Percentiles rank a stretch among this genome's conserved stretches.
Evolutionary conservation across 2,888 invertebrate species (phyloP).

Genomic region (Cheilosia variabilis): DNA sequence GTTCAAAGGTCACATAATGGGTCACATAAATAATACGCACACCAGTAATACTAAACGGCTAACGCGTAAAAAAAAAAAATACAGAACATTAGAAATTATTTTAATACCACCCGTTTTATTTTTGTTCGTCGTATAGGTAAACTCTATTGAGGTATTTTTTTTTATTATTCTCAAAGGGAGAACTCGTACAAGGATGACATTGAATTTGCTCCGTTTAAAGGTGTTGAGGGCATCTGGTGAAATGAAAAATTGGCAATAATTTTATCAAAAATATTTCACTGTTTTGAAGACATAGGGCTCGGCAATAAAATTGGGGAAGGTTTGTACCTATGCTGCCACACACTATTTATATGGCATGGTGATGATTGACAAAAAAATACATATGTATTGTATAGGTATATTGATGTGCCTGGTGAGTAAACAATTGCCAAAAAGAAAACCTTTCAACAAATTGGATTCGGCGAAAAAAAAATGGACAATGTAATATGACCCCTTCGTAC

Average conservation of each 20-base stretch:
- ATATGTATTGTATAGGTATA: too few relatives aligned
- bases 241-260: too few relatives aligned
- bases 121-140: too few relatives aligned
- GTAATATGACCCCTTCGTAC: constrained; percentile 9
- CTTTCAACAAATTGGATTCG: constrained; percentile 1
- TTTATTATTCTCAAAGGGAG: too few relatives aligned
- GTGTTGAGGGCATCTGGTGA: too few relatives aligned
- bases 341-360: constrained; percentile 9
- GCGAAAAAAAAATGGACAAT: background rate
- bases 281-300: background rate
- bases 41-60: background rate
- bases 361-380: constrained; percentile 13
- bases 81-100: too few relatives aligned
- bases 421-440: constrained; percentile 5
- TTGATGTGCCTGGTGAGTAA: background rate
- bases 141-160: too few relatives aligned
- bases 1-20: constrained; percentile 6
- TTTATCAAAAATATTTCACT: too few relatives aligned
- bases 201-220: too few relatives aligned
- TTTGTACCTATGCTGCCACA: too few relatives aligned
- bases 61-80: background rate
- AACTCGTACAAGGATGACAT: too few relatives aligned
- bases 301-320: background rate
- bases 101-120: too few relatives aligned
- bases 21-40: background rate